Base-by-base conservation (phyloP, 2,888 invertebrate genomes). In the Drosophila niveifrons region DNA sequence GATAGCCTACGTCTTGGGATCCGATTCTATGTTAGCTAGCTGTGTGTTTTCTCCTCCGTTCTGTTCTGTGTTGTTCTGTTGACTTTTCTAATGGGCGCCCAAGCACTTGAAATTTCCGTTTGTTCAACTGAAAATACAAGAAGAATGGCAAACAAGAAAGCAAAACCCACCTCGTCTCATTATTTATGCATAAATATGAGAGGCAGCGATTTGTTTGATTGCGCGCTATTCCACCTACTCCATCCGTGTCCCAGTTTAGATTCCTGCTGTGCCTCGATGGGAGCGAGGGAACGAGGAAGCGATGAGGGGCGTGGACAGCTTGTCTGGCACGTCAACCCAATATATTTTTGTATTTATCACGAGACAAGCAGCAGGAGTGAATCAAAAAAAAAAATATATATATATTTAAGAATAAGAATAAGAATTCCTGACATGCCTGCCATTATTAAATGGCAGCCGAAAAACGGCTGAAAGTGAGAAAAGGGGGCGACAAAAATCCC, bases 121-220 rank as follows among this genome's bases (percentile, higher is more conserved):
- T 62, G 71, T 66, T 53, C 66, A 61, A 79, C 76, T 59, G 52
- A 48, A 74, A 78, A 78, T 31, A 80, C 72, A 72, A 56, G 23
- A 23, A 63, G 51, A 70, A 56, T 39, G 31, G 18, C 46, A 46
- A 56, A 18, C 43, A 53, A 51, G 36, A 23, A 61, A 63, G 43
- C 55, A 43, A 68, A 55, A 56, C 18, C 52, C 63, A 56, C 36
- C 66, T 50, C 52, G 23, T 31, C 72, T 86, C 88, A 88, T 86
- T 86, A 86, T 88, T 88, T 89, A 86, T 86, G 88, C 85, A 86
- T 82, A 86, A 86, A 89, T 85, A 88, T 85, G 82, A 80, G 78
- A 74, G 67, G 75, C 88, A 82, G 86, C 83, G 86, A 84, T 88
- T 81, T 88, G 78, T 83, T 83, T 85, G 87, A 88, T 77, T 84